Base-by-base conservation (phyloP, 2,113 vertebrate species). In the Sylvia atricapilla region DNA sequence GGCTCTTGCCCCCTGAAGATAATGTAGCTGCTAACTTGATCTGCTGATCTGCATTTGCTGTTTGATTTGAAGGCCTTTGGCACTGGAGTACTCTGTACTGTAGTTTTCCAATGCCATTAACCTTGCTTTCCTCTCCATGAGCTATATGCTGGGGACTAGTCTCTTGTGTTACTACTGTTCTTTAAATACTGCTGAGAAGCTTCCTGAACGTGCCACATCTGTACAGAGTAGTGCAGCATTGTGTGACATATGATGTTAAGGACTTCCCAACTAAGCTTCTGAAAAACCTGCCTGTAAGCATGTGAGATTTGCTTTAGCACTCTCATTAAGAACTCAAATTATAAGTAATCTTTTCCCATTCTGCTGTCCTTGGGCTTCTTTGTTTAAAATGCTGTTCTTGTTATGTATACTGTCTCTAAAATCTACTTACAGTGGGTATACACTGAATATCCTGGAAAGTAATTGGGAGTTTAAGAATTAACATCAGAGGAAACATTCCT, bases 371-470 rank as follows among this genome's bases (percentile, higher is more conserved):
- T 89, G 56, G 56, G n/a, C 21, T 63, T 50, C 56, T 84, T 80
- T 74, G 69, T 63, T 89, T 74, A 77, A 90, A 75, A 70, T 94
- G 37, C 43, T 14, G 4, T 78, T 87, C 35, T 74, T 86, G 37
- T 41, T 68, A 70, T 84, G 11, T 93, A 6, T 91, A 47, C 20
- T 28, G 27, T 75, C 50, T 79, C 24, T 70, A 39, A 81, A 70
- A 72, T 84, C 72, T 92, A 8, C 39, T 88, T 75, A 75, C 16
- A 81, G 39, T 63, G 55, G 10, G 3, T 90, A 52, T 69, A 58
- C 30, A 66, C 46, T 92, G 59, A 84, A 74, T 94, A 59, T 84
- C 64, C 39, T 76, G 63, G 59, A 69, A 73, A 92, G 33, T 93
- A 93, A 60, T 82, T 72, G 56, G 58, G 28, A 78, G 14, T 9